Evolutionary conservation across 2,888 invertebrate genomes (phyloP).

Genomic region (Galerucella pusilla): DNA sequence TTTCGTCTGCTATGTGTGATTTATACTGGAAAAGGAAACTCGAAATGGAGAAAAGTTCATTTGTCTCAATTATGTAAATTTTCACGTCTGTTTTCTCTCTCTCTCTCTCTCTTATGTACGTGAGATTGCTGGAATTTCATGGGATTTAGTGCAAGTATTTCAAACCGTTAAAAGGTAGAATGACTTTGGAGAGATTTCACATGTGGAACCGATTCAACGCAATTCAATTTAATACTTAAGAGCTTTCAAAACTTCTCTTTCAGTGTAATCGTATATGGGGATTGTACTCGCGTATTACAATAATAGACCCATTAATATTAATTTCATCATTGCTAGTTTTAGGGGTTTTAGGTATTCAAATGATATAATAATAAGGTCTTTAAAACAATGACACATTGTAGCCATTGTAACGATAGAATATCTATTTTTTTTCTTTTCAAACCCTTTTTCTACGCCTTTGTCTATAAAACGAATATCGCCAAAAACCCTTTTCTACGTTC

Average conservation of each 20-base stretch:
- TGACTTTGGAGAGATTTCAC: slow-evolving; percentile 3
- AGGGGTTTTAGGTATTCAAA: too few species aligned
- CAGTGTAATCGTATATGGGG: background rate
- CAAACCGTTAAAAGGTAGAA: slow-evolving; percentile 5
- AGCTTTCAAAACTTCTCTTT: background rate
- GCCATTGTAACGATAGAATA: too few species aligned
- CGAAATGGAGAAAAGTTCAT: slow-evolving; percentile 21
- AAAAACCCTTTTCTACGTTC: too few species aligned
- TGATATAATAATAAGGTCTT: too few species aligned
- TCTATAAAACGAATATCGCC: too few species aligned
- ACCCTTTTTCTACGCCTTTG: too few species aligned
- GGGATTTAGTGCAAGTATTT: background rate
- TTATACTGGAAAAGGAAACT: slow-evolving; percentile 18
- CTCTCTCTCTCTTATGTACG: background rate
- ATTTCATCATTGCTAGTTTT: too few species aligned
- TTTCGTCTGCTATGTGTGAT: slow-evolving; percentile 17
- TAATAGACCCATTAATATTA: too few species aligned
- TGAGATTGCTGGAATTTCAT: background rate
- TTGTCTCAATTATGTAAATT: slow-evolving; percentile 27
- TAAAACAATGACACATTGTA: too few species aligned
- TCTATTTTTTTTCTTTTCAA: too few species aligned
- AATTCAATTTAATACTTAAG: background rate
- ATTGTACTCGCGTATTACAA: too few species aligned
- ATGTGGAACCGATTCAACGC: background rate
- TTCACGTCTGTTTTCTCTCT: slow-evolving; percentile 10